phyloP scores from a whole-genome alignment of 1,140 invertebrate genomes.

The Microplitis mediator region DNA sequence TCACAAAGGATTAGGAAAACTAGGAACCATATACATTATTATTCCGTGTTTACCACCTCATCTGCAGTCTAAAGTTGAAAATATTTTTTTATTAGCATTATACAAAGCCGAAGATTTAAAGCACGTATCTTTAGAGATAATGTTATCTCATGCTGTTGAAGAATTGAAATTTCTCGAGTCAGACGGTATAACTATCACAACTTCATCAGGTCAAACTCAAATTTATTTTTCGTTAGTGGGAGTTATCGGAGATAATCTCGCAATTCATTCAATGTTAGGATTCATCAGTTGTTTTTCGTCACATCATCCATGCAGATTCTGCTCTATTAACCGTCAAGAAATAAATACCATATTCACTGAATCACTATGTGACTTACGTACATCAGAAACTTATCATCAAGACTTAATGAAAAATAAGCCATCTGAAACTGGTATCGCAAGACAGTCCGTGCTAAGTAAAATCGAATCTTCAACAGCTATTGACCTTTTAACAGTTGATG shows the following conservation, averaged over 20 bases:
- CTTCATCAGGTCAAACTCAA: neutral
- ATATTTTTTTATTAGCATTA: slow-evolving; percentile 1
- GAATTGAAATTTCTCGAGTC: slow-evolving; percentile 15
- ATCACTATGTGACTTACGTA: neutral
- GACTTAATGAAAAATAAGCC: neutral
- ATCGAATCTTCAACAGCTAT: neutral
- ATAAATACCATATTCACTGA: slow-evolving; percentile 4
- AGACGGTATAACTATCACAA: neutral
- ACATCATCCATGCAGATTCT: slow-evolving; percentile 6
- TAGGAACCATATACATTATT: neutral
- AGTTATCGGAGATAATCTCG: slow-evolving; percentile 13
- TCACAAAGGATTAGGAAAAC: slow-evolving; percentile 10
- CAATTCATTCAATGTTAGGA: neutral
- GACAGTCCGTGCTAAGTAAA: neutral
- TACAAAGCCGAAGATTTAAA: slow-evolving; percentile 3
- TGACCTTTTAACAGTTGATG: neutral
- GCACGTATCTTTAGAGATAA: neutral
- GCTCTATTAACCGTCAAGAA: neutral
- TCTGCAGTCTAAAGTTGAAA: slow-evolving; percentile 14
- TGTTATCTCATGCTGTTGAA: neutral
- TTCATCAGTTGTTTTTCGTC: neutral
- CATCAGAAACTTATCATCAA: neutral
- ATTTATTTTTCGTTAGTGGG: neutral
- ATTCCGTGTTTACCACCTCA: slow-evolving; percentile 15
- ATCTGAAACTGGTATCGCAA: neutral